Conservation (phyloP, 2,888 invertebrate species). For the Epirrhoe tristata region DNA sequence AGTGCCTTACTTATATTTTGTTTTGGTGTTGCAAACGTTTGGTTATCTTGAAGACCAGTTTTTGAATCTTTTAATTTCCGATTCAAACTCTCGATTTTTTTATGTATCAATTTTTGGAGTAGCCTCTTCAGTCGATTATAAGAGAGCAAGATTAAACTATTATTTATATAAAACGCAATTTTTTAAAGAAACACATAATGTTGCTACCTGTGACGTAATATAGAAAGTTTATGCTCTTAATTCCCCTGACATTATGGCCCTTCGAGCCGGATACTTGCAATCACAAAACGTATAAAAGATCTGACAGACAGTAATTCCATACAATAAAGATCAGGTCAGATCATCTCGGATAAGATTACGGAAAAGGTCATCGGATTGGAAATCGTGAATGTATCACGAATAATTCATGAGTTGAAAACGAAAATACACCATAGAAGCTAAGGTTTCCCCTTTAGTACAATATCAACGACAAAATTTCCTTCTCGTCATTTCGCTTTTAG, state of each 20-base stretch:
- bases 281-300: constrained; percentile 37
- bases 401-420: constrained; percentile 7
- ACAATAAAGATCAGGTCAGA: constrained; percentile 39
- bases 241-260: constrained; percentile 24
- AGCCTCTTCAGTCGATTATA: no score
- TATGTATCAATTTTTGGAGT: no score
- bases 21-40: constrained; percentile 22
- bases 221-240: constrained; percentile 26
- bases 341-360: constrained; percentile 49
- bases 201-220: constrained; percentile 20
- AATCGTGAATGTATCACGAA: constrained; percentile 44
- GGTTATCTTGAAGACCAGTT: background rate
- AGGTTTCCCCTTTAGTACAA: background rate
- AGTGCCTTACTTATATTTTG: constrained; percentile 15
- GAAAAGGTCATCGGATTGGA: constrained; percentile 52
- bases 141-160: no score
- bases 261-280: constrained; percentile 34
- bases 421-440: background rate
- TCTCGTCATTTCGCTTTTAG: no score
- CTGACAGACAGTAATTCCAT: constrained; percentile 39
- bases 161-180: no score
- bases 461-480: background rate
- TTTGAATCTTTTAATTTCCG: background rate
- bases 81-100: background rate
- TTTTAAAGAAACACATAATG: constrained; percentile 20